Conservation (phyloP, 2,888 invertebrate genomes). For the Temnothorax unifasciatus region DNA sequence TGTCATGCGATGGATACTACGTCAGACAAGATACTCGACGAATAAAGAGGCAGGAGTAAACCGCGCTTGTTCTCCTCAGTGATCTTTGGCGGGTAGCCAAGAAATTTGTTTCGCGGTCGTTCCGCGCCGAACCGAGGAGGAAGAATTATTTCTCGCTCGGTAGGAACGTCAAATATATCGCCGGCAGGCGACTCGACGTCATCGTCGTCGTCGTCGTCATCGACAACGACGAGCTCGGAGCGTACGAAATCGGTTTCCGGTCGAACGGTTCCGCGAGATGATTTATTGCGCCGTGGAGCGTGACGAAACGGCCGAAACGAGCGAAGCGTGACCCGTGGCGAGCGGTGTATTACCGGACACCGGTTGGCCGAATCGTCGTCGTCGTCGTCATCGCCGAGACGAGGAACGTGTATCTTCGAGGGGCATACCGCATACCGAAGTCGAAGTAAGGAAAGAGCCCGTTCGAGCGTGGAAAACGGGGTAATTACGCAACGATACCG, state of each 20-base stretch:
- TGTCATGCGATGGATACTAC: constrained; percentile 55
- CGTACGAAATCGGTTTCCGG: constrained; percentile 84
- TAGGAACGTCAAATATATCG: constrained; percentile 56
- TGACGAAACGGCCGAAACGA: constrained; percentile 63
- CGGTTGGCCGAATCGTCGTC: constrained; percentile 80
- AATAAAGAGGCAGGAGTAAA: constrained; percentile 41
- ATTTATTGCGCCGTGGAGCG: constrained; percentile 84
- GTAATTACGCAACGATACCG: constrained; percentile 82
- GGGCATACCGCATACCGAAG: constrained; percentile 58
- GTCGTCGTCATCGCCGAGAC: constrained; percentile 66
- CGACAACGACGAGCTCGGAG: constrained; percentile 68
- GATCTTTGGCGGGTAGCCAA: constrained; percentile 48
- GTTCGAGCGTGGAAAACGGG: constrained; percentile 82
- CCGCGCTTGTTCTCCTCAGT: constrained; percentile 62
- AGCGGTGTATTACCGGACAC: constrained; percentile 72
- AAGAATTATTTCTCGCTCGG: constrained; percentile 52
- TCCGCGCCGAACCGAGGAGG: constrained; percentile 4
- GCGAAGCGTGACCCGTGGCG: constrained; percentile 81
- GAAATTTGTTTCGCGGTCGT: constrained; percentile 57
- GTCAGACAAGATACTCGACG: constrained; percentile 37
- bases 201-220: constrained; percentile 42
- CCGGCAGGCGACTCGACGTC: constrained; percentile 6
- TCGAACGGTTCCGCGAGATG: constrained; percentile 84
- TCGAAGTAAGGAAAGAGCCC: constrained; percentile 63
- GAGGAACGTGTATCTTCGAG: constrained; percentile 78